A percentile compares a stretch with the other conserved stretches of the same genome.
Conservation (phyloP, 2,888 invertebrate species). For the Prenolepis imparis region DNA sequence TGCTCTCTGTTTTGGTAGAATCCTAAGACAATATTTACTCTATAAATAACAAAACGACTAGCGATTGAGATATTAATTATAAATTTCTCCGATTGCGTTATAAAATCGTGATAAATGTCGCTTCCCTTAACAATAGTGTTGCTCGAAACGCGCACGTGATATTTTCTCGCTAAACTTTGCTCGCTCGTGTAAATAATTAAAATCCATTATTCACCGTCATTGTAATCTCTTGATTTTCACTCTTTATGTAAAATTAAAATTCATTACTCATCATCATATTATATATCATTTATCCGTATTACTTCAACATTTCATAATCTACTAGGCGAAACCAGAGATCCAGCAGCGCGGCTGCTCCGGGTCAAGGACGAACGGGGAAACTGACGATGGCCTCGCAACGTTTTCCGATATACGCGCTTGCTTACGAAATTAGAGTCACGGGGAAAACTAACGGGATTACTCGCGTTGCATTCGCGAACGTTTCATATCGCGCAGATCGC, state of each 20-base stretch:
- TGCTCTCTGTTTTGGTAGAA: slow-evolving; percentile 1
- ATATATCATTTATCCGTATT: slow-evolving; percentile 1
- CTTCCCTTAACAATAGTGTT: not conserved
- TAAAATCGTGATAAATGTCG: not conserved
- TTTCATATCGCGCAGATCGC: slow-evolving; percentile 50
- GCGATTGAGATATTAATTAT: not conserved
- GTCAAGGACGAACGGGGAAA: slow-evolving; percentile 40
- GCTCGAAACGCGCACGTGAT: not conserved
- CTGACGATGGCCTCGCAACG: slow-evolving; percentile 29
- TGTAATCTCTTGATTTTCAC: slow-evolving; percentile 9
- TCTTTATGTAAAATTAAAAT: slow-evolving; percentile 22
- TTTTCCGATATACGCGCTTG: slow-evolving; percentile 31
- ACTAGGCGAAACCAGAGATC: not conserved
- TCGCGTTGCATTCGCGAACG: slow-evolving; percentile 19
- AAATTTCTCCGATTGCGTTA: not conserved
- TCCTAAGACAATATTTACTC: not conserved
- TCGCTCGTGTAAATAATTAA: not conserved
- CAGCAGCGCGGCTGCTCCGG: not conserved
- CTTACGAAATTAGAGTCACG: slow-evolving; percentile 40
- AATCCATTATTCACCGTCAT: slow-evolving; percentile 10
- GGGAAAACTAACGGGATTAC: not conserved
- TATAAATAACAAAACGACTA: not conserved
- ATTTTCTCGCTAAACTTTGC: not conserved
- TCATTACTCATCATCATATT: slow-evolving; percentile 10
- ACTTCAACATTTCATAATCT: not conserved